Evolutionary conservation across 2,888 invertebrate species (phyloP).

Genomic region (Hemistola chrysoprasaria): DNA sequence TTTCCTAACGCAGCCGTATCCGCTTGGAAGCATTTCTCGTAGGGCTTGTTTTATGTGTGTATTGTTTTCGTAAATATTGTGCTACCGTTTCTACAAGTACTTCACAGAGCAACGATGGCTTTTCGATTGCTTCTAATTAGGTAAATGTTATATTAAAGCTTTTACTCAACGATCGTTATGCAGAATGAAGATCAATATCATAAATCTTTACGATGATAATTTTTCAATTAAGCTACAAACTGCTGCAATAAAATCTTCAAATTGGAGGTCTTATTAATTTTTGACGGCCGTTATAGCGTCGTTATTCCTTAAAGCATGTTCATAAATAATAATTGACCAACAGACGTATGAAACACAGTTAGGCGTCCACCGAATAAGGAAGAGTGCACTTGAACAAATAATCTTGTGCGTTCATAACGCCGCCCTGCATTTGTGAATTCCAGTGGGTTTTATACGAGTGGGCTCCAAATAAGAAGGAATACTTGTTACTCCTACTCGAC

Average conservation of each 20-base stretch:
- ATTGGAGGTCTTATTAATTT: conserved; percentile 30
- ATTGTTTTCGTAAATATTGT: conserved; percentile 40
- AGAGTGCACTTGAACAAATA: conserved; percentile 71
- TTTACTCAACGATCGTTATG: conserved; percentile 9
- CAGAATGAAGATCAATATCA: neutral
- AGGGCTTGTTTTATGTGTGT: conserved; percentile 51
- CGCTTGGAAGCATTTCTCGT: conserved; percentile 56
- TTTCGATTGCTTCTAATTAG: too few species aligned
- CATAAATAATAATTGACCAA: conserved; percentile 34
- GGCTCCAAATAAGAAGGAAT: conserved; percentile 42
- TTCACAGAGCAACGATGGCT: conserved; percentile 10
- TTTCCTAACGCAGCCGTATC: conserved; percentile 67
- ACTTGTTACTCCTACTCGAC: conserved; percentile 48
- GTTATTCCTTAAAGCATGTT: conserved; percentile 24
- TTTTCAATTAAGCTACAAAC: conserved; percentile 21
- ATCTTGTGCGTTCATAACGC: conserved; percentile 48
- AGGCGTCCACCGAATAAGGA: conserved; percentile 50
- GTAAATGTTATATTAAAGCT: too few species aligned
- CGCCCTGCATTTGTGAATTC: conserved; percentile 48
- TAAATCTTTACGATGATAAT: conserved; percentile 16
- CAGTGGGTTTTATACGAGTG: conserved; percentile 47
- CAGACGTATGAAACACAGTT: conserved; percentile 40
- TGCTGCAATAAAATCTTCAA: conserved; percentile 32
- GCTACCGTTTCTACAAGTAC: conserved; percentile 14
- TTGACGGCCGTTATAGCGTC: conserved; percentile 31